A percentile compares a stretch with the other conserved stretches of the same genome.
Conservation (phyloP, 2,888 invertebrate species). For the Frankliniella intonsa region DNA sequence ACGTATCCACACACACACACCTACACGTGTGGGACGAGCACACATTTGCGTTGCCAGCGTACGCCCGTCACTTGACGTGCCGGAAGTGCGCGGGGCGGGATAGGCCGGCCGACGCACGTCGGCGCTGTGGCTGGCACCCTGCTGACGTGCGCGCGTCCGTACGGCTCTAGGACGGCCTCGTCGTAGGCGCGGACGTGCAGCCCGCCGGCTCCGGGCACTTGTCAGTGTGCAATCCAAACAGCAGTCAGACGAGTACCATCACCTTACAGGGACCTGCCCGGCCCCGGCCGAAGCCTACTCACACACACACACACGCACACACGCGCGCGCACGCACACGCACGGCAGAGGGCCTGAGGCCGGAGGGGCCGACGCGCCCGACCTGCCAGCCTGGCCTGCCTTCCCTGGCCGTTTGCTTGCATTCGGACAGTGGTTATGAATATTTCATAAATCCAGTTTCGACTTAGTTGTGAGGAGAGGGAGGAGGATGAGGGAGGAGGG, state of each 20-base stretch:
- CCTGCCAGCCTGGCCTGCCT: background rate
- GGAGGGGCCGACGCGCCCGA: background rate
- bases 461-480: constrained; percentile 7
- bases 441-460: constrained; percentile 27
- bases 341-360: background rate
- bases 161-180: too few relatives aligned
- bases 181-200: too few relatives aligned
- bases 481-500: background rate
- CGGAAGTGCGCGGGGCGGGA: too few relatives aligned
- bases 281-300: background rate
- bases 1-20: too few relatives aligned
- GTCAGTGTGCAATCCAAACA: constrained; percentile 5
- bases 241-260: background rate
- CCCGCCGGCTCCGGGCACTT: background rate
- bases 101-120: too few relatives aligned
- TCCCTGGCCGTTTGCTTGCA: background rate
- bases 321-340: background rate
- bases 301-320: background rate
- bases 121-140: too few relatives aligned
- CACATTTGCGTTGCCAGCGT: too few relatives aligned
- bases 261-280: background rate
- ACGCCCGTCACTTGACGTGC: too few relatives aligned
- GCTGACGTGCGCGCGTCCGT: too few relatives aligned
- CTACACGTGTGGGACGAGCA: too few relatives aligned
- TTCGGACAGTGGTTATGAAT: constrained; percentile 5